Evolutionary conservation across 2,113 vertebrate genomes (phyloP).

Genomic region (Phrynocephalus versicolor): DNA sequence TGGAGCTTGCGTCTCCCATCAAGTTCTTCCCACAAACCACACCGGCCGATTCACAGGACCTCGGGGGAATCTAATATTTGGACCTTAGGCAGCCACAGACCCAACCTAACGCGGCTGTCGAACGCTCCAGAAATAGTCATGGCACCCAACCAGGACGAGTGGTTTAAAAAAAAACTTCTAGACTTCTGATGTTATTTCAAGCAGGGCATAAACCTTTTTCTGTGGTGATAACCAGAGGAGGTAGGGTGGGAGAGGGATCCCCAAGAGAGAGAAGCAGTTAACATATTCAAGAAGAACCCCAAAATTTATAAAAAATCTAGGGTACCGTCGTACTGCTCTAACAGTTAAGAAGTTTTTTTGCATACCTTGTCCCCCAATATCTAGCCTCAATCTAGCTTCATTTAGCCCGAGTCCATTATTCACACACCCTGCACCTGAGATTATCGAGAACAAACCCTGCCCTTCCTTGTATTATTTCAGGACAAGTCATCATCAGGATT

Average conservation of each 20-base stretch:
- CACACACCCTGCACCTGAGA: no score
- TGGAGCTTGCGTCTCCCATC: not conserved
- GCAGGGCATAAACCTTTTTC: slow-evolving; percentile 1
- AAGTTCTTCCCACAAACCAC: slow-evolving; percentile 8
- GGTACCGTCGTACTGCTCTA: no score
- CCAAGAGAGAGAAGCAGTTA: not conserved
- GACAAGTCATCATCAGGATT: not conserved
- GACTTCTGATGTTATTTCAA: slow-evolving; percentile 22
- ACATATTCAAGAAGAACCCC: no score
- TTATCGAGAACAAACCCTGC: no score
- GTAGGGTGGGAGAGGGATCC: no score
- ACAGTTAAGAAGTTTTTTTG: no score
- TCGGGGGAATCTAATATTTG: slow-evolving; percentile 5
- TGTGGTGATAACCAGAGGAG: slow-evolving; percentile 21
- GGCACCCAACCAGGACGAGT: not conserved
- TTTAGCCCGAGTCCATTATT: no score
- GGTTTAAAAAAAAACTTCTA: slow-evolving; percentile 7
- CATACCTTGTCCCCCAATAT: no score
- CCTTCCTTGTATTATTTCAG: no score
- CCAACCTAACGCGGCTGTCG: slow-evolving; percentile 9
- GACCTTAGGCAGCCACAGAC: not conserved
- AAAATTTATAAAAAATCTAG: no score
- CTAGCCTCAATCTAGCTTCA: no score
- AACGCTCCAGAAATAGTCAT: slow-evolving; percentile 14
- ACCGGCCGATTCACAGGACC: not conserved